A percentile compares a stretch with the other conserved stretches of the same genome.
phyloP scores from a whole-genome alignment of 2,888 invertebrate species.

The Apamea crenata region DNA sequence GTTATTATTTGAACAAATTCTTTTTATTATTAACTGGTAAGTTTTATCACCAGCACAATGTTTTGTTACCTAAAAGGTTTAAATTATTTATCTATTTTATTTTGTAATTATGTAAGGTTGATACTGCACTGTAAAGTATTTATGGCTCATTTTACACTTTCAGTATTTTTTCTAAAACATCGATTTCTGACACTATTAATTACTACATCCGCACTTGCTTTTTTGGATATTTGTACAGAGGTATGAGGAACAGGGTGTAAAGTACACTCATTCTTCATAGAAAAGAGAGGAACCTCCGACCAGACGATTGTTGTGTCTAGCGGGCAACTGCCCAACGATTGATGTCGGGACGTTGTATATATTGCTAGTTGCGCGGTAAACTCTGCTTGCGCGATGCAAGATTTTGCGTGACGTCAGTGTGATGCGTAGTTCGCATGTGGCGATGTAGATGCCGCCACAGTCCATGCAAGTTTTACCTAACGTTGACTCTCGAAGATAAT shows the following conservation, averaged over 20 bases:
- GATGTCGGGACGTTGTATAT: not conserved
- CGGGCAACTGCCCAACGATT: not conserved
- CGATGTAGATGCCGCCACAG: too few relatives aligned
- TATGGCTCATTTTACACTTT: not conserved
- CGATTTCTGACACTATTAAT: not conserved
- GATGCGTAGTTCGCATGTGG: too few relatives aligned
- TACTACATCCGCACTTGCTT: not conserved
- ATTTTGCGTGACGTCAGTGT: too few relatives aligned
- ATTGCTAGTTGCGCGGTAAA: not conserved
- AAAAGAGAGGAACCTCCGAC: not conserved
- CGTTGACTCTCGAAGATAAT: not conserved
- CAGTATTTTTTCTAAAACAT: not conserved
- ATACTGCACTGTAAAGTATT: slow-evolving; percentile 37
- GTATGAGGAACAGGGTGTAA: not conserved
- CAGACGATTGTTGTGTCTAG: not conserved
- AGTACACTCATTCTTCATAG: not conserved
- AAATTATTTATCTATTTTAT: slow-evolving; percentile 49
- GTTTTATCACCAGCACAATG: slow-evolving; percentile 48
- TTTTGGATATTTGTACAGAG: not conserved
- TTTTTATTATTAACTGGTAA: slow-evolving; percentile 39
- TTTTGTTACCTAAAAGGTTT: slow-evolving; percentile 73
- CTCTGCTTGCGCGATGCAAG: not conserved
- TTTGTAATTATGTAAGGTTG: slow-evolving; percentile 27
- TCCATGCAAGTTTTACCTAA: not conserved
- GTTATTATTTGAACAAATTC: slow-evolving; percentile 47